Percentiles rank a stretch among this genome's conserved stretches.
Evolutionary conservation across 2,113 vertebrate species (phyloP).

Genomic region (Hystrix cristata): DNA sequence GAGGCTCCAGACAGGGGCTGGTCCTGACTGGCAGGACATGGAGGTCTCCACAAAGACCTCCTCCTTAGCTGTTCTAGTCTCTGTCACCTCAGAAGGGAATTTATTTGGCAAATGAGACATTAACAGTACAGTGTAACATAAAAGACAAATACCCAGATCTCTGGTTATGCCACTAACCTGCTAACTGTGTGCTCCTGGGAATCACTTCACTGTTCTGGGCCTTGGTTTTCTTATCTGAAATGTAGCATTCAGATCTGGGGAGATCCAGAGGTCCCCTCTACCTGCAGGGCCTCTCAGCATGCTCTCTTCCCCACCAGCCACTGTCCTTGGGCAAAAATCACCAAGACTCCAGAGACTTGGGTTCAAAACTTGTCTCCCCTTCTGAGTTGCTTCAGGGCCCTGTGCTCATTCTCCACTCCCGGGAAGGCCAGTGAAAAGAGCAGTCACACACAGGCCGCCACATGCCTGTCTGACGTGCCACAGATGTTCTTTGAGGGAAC

Average conservation of each 20-base stretch:
- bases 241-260: neutral
- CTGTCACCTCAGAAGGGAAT: neutral
- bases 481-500: constrained; percentile 43
- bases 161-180: neutral
- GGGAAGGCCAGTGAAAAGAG: neutral
- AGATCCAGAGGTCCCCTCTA: neutral
- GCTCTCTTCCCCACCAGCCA: neutral
- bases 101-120: neutral
- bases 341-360: neutral
- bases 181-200: neutral
- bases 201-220: neutral
- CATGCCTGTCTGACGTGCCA: neutral
- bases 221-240: neutral
- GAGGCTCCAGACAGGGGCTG: neutral
- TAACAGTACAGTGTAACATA: neutral
- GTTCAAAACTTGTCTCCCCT: neutral
- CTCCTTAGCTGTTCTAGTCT: neutral
- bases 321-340: neutral
- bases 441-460: neutral
- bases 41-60: neutral
- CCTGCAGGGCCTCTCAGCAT: neutral
- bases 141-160: neutral
- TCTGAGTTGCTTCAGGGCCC: fast-evolving
- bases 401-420: neutral
- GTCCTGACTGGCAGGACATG: neutral